These are phyloP conservation scores for Liopterus haemorrhoidalis DNA, from an alignment of 2,888 invertebrate species.

Conservation along the genomic window DNA sequence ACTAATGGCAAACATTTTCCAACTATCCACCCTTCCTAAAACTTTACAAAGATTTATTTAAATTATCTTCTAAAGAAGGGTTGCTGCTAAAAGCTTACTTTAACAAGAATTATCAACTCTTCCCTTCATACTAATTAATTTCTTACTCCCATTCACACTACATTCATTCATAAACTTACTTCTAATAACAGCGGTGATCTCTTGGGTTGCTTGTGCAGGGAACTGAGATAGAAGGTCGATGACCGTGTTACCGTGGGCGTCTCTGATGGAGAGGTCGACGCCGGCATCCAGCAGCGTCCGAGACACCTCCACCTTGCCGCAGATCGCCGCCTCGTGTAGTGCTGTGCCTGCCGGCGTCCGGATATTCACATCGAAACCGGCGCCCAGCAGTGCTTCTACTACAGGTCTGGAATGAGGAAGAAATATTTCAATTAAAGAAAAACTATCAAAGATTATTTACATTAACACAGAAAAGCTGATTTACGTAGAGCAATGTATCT, in stretches of 20 bases:
- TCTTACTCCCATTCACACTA: too few species aligned
- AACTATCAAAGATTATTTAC: not conserved
- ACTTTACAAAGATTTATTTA: conserved; percentile 1
- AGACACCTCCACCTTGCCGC: conserved; percentile 85
- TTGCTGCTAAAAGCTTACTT: too few species aligned
- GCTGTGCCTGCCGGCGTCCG: conserved; percentile 83
- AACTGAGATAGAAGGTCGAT: conserved; percentile 80
- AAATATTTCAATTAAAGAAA: conserved; percentile 8
- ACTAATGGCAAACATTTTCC: not conserved
- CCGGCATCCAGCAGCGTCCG: conserved; percentile 73
- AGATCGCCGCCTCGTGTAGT: conserved; percentile 88
- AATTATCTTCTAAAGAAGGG: too few species aligned
- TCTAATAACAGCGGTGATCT: conserved; percentile 78
- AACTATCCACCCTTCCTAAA: not conserved
- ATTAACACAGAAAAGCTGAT: not conserved
- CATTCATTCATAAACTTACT: too few species aligned
- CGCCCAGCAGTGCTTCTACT: conserved; percentile 73
- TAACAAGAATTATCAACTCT: conserved; percentile 1
- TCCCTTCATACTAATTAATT: not conserved
- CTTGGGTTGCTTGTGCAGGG: conserved; percentile 81
- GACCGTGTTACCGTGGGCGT: conserved; percentile 76
- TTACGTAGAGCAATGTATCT: too few species aligned
- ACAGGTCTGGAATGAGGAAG: conserved; percentile 68
- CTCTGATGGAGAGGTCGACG: conserved; percentile 72
- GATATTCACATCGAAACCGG: conserved; percentile 83